Evolutionary conservation across 2,113 vertebrate genomes (phyloP), one percentile per base, ranked within the genome.

Genomic region (Podilymbus podiceps): DNA sequence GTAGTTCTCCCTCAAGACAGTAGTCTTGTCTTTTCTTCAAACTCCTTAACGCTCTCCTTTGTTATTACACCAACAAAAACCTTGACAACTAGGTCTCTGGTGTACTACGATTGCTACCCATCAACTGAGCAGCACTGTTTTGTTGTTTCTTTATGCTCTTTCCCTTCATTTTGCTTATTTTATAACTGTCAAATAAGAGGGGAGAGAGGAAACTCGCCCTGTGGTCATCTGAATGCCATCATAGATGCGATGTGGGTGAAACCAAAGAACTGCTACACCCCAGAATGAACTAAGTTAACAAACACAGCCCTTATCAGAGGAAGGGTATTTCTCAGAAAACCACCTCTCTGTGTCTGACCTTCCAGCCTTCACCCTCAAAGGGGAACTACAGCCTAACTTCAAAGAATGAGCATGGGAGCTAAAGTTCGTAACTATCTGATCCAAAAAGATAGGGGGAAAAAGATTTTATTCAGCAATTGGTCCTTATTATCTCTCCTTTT

Each of bases 1-100:
- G 27, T 78, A 40, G 56, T 91, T 93, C 92, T 95, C 87, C 69
- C 56, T 94, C 44, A 60, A 85, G 87, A 89, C 60, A 22, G 21
- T 12, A 77, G 40, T 60, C 30, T 33, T 90, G 62, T 82, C 78
- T 88, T 89, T 85, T 75, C 91, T 89, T 95, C 80, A 88, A 79
- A 82, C 56, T 91, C 64, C 87, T 89, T 62, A 85, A 46, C 3
- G 2, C 53, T 78, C 40, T 75, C 49, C 80, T 87, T 89, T 93
- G 78, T 91, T 95, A 76, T 82, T 85, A 40, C 58, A 42, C 46
- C 60, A 89, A 88, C 44, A 76, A 89, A 96, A 95, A 85, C 30
- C 30, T 56, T 87, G 91, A 92, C 80, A 93, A 7, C 44, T 68
- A 23, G 33, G 56, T 94, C 91, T 91, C 94, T 89, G 62, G 84